Percentiles rank a stretch among this genome's conserved stretches.
phyloP scores from a whole-genome alignment of 2,113 vertebrate genomes.

The Reinhardtius hippoglossoides region DNA sequence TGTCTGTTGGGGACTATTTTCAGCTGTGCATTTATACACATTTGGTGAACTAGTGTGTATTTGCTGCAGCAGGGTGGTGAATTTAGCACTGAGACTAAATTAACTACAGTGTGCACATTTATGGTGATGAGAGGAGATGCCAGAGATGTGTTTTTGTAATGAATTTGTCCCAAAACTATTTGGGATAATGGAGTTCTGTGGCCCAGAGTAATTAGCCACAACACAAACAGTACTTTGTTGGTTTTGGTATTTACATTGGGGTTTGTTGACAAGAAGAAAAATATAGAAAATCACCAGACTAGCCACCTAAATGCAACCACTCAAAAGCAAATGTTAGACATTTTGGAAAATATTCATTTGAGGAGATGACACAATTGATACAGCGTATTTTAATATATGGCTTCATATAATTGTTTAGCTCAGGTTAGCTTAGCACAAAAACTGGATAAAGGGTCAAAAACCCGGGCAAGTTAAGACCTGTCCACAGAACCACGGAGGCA shows the following conservation, averaged over 20 bases:
- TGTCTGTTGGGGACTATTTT: neutral
- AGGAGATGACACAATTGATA: neutral
- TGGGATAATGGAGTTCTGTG: no score
- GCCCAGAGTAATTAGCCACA: neutral
- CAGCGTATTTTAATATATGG: neutral
- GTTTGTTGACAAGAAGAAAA: slow-evolving; percentile 7
- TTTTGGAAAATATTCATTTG: neutral
- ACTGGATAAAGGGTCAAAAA: neutral
- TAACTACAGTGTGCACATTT: no score
- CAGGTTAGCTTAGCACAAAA: neutral
- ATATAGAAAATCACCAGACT: neutral
- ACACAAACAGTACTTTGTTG: neutral
- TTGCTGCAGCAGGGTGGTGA: neutral
- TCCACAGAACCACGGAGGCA: no score
- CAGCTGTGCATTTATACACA: neutral
- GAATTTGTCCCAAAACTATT: no score
- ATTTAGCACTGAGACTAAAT: no score
- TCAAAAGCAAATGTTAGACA: neutral
- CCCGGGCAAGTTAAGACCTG: no score
- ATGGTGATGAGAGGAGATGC: neutral
- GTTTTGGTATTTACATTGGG: slow-evolving; percentile 14
- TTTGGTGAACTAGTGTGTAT: neutral
- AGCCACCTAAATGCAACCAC: neutral
- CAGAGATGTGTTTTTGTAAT: neutral
- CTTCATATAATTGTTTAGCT: neutral